These are phyloP conservation scores for Polyergus mexicanus DNA, from an alignment of 1,140 invertebrate genomes.

Conservation along the genomic window DNA sequence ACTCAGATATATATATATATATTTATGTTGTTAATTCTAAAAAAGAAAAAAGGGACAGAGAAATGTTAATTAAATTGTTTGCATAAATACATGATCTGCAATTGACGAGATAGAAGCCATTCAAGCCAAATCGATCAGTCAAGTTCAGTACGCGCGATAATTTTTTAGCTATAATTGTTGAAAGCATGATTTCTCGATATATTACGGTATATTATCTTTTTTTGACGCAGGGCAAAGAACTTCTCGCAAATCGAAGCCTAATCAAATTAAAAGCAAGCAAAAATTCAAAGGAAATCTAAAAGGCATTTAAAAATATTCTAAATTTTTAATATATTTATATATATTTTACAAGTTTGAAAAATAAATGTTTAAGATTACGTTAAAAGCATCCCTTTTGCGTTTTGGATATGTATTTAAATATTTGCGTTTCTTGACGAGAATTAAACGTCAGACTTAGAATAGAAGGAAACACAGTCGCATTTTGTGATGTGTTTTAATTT, in stretches of 20 bases:
- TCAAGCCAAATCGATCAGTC: not conserved
- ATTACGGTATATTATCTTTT: not conserved
- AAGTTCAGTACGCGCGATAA: not conserved
- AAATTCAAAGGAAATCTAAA: not conserved
- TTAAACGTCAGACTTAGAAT: not conserved
- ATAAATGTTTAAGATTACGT: not conserved
- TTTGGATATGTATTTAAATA: constrained; percentile 24
- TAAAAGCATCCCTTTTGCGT: not conserved
- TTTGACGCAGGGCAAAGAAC: not conserved
- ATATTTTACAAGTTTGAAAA: no score
- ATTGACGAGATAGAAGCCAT: not conserved
- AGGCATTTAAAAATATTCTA: not conserved
- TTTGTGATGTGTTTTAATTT: constrained; percentile 9
- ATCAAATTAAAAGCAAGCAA: constrained; percentile 20
- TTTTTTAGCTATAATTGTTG: not conserved
- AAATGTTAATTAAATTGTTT: not conserved
- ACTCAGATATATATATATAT: constrained; percentile 31
- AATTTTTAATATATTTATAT: not conserved
- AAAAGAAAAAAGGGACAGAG: not conserved
- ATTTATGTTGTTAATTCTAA: not conserved
- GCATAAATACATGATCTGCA: not conserved
- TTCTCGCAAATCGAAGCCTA: not conserved
- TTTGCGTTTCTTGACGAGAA: not conserved
- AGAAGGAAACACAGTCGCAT: not conserved
- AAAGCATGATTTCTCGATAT: not conserved